Percentiles rank a stretch among this genome's conserved stretches.
These are phyloP conservation scores for Mobula hypostoma DNA, from an alignment of 2,113 vertebrate species.

Conservation along the genomic window DNA sequence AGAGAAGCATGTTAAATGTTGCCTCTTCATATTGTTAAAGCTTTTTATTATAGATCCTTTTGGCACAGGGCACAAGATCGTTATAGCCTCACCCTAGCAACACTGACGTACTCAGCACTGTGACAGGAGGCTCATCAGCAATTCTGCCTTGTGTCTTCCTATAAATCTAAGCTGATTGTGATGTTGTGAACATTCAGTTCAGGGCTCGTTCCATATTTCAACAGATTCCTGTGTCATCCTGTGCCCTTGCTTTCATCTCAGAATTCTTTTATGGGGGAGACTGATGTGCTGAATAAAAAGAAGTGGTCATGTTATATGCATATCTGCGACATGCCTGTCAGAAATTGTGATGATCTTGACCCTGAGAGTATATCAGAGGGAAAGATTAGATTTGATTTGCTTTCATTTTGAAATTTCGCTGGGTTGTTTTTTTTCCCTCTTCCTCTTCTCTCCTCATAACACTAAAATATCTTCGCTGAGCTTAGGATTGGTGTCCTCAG, in stretches of 20 bases:
- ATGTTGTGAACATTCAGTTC: neutral
- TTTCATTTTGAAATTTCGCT: neutral
- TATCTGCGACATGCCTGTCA: neutral
- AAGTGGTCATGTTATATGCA: neutral
- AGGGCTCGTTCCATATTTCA: neutral
- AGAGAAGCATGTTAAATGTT: neutral
- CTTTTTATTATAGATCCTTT: neutral
- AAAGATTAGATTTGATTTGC: neutral
- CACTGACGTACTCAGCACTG: neutral
- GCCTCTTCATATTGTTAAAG: neutral
- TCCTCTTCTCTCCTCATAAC: neutral
- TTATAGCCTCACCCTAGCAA: neutral
- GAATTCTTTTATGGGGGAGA: neutral
- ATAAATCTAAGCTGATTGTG: neutral
- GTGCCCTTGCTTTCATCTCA: neutral
- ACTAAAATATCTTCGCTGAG: neutral
- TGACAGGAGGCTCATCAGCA: neutral
- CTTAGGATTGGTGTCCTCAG: neutral
- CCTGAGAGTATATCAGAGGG: neutral
- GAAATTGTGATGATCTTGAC: neutral
- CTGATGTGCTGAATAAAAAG: neutral
- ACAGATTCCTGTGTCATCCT: neutral
- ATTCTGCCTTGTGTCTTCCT: neutral
- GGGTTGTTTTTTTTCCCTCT: neutral
- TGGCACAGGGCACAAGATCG: neutral